phyloP scores from a whole-genome alignment of 2,113 vertebrate species.

The Apistogramma diplotaenia region DNA sequence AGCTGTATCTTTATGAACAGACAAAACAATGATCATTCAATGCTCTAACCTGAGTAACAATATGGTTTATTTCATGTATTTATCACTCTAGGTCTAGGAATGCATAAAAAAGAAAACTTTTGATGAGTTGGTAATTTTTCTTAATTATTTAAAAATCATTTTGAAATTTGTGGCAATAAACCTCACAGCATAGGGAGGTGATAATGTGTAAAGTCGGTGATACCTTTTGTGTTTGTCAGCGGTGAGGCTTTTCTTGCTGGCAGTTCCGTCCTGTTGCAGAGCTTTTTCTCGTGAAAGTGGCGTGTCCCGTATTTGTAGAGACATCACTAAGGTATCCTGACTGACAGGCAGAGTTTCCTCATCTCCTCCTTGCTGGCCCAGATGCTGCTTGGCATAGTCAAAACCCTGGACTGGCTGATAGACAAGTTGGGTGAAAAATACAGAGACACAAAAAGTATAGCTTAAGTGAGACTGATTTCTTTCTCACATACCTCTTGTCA shows the following conservation, averaged over 20 bases:
- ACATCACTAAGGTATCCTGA: slow-evolving; percentile 91
- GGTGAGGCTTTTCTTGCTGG: slow-evolving; percentile 86
- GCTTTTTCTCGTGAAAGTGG: slow-evolving; percentile 88
- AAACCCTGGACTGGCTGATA: slow-evolving; percentile 96
- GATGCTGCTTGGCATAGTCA: slow-evolving; percentile 97
- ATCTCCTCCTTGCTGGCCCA: slow-evolving; percentile 93
- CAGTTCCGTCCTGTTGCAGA: slow-evolving; percentile 84
- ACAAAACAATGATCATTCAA: background rate
- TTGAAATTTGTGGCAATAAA: background rate
- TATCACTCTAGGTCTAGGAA: background rate
- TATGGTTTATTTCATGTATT: background rate
- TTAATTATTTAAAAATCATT: background rate
- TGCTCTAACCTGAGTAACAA: background rate
- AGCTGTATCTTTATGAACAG: background rate
- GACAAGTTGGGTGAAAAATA: background rate
- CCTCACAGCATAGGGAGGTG: background rate
- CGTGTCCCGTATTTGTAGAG: slow-evolving; percentile 85
- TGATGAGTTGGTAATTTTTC: background rate
- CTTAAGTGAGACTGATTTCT: background rate
- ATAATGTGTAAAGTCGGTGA: background rate
- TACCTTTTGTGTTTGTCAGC: slow-evolving; percentile 93
- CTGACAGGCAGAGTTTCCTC: slow-evolving; percentile 90
- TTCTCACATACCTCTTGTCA: background rate
- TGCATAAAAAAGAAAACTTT: background rate
- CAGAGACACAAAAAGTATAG: background rate